phyloP scores from a whole-genome alignment of 2,888 invertebrate species.

The Synergus gifuensis region DNA sequence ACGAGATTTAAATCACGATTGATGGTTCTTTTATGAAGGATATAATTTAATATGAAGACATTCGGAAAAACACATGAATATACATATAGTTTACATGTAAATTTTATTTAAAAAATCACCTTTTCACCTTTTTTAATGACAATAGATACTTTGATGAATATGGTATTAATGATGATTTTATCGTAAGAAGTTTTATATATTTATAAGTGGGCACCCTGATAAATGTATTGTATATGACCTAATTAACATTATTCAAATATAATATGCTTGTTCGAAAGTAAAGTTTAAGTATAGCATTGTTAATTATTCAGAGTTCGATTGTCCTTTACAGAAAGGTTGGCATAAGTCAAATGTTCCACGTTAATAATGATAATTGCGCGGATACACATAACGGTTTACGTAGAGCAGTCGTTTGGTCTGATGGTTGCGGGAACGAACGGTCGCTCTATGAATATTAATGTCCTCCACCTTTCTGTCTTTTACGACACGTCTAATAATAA shows the following conservation, averaged over 20 bases:
- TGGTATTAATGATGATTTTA: no score
- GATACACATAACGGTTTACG: conserved; percentile 43
- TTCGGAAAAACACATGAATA: conserved; percentile 28
- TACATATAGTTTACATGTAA: neutral
- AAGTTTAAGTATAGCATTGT: neutral
- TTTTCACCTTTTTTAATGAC: no score
- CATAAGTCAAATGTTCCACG: conserved; percentile 12
- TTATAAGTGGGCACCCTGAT: no score
- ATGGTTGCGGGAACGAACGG: conserved; percentile 15
- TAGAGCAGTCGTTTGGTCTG: conserved; percentile 7
- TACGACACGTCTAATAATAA: conserved; percentile 58
- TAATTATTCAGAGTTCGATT: neutral
- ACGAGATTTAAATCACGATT: conserved; percentile 38
- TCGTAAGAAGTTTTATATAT: no score
- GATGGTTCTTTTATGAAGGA: conserved; percentile 36
- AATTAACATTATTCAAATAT: no score
- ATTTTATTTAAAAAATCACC: neutral
- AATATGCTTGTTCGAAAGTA: neutral
- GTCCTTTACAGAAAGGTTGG: neutral
- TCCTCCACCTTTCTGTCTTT: conserved; percentile 41
- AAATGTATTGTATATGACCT: no score
- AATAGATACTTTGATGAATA: no score
- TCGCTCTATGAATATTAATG: conserved; percentile 66
- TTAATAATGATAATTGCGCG: conserved; percentile 31
- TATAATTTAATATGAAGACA: conserved; percentile 30